These are phyloP conservation scores for Lampris megalopsis DNA, from an alignment of 2,113 vertebrate genomes.

Conservation along the genomic window DNA sequence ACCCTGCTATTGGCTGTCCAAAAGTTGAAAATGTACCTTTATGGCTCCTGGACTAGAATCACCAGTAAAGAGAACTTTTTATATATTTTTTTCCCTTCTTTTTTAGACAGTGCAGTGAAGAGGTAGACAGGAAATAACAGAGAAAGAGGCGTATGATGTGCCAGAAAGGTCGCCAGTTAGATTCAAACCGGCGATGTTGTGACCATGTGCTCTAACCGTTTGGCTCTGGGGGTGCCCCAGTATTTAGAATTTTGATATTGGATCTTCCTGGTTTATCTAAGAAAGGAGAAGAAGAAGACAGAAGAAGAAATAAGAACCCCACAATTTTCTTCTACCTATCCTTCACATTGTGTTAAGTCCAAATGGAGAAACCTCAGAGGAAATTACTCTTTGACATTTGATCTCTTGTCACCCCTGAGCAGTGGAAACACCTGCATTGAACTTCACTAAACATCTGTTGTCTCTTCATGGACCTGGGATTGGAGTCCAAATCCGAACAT, in stretches of 20 bases:
- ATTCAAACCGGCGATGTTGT: no score
- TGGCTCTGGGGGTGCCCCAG: no score
- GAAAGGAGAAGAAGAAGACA: no score
- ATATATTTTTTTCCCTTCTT: no score
- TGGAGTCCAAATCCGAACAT: not conserved
- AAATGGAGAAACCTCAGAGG: not conserved
- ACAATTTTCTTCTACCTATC: not conserved
- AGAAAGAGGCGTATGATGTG: no score
- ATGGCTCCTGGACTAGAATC: constrained; percentile 25
- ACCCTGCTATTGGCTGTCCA: not conserved
- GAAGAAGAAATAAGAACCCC: constrained; percentile 37
- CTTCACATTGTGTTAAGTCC: not conserved
- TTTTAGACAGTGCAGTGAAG: not conserved
- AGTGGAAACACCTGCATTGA: constrained; percentile 9
- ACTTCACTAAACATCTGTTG: not conserved
- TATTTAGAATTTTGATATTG: constrained; percentile 10
- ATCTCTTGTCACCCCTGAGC: not conserved
- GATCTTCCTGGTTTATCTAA: not conserved
- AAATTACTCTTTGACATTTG: not conserved
- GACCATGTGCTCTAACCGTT: no score
- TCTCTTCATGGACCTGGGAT: not conserved
- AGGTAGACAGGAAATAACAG: no score
- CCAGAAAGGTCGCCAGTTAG: no score
- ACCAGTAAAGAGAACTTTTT: no score
- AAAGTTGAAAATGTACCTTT: not conserved